A percentile compares a stretch with the other conserved stretches of the same genome.
Evolutionary conservation across 1,140 invertebrate genomes (phyloP).

Genomic region (Euwallacea fornicatus): DNA sequence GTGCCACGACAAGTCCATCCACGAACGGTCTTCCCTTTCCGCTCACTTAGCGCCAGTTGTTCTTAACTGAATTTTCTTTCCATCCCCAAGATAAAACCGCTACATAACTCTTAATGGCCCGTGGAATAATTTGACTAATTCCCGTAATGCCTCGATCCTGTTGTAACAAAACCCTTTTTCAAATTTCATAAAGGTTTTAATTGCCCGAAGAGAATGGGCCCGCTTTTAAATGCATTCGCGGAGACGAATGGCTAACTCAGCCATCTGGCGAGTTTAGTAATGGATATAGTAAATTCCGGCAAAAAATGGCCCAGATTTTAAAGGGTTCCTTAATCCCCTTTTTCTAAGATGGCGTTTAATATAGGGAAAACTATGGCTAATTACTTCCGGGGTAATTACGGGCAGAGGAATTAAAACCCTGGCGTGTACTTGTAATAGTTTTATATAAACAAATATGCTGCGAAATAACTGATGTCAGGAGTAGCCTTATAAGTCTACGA

Average conservation of each 20-base stretch:
- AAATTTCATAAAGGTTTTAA: constrained; percentile 38
- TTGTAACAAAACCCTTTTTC: constrained; percentile 36
- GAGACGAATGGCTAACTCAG: constrained; percentile 30
- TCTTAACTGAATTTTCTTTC: background rate
- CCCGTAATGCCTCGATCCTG: constrained; percentile 34
- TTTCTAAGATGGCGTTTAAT: background rate
- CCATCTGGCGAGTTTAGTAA: constrained; percentile 28
- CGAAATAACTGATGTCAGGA: too few relatives aligned
- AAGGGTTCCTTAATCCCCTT: background rate
- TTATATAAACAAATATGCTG: too few relatives aligned
- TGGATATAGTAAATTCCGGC: constrained; percentile 20
- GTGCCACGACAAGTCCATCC: too few relatives aligned
- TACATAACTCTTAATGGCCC: constrained; percentile 33
- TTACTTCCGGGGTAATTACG: too few relatives aligned
- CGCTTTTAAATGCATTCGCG: constrained; percentile 33
- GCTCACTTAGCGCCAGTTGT: background rate
- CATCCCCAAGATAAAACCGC: constrained; percentile 14
- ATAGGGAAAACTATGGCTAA: background rate
- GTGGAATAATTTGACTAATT: constrained; percentile 32
- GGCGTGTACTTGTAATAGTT: too few relatives aligned
- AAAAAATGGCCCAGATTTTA: constrained; percentile 11
- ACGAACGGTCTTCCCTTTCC: background rate
- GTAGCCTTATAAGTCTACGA: too few relatives aligned
- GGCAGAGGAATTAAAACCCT: too few relatives aligned
- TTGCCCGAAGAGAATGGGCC: constrained; percentile 30